A percentile compares a stretch with the other conserved stretches of the same genome.
Evolutionary conservation across 2,797 vertebrate species (phyloP).

Genomic region (Xyrichtys novacula): DNA sequence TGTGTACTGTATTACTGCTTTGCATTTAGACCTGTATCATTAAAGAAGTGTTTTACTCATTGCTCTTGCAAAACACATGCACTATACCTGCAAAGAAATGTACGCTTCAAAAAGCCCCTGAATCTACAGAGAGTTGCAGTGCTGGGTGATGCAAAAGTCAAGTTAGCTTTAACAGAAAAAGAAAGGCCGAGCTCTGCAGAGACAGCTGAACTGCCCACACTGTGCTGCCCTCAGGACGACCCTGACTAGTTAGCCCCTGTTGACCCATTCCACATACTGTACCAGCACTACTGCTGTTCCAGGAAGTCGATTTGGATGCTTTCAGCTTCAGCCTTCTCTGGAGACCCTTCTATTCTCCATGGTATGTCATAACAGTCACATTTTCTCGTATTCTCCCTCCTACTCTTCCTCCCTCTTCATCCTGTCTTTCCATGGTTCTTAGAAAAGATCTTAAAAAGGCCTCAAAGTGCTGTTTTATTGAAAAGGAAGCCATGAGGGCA

Average conservation of each 20-base stretch:
- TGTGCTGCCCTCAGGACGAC: slow-evolving; percentile 54
- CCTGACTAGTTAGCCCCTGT: slow-evolving; percentile 58
- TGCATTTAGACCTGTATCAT: slow-evolving; percentile 8
- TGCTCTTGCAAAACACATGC: neutral
- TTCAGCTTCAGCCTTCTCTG: slow-evolving; percentile 53
- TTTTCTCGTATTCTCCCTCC: slow-evolving; percentile 42
- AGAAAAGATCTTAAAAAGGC: slow-evolving; percentile 47
- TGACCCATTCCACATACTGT: slow-evolving; percentile 53
- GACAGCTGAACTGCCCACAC: slow-evolving; percentile 36
- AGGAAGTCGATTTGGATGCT: slow-evolving; percentile 65
- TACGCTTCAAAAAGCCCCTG: slow-evolving; percentile 10
- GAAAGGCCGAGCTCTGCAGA: slow-evolving; percentile 28
- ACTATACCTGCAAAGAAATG: slow-evolving; percentile 6
- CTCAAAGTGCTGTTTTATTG: slow-evolving; percentile 47
- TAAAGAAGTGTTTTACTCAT: neutral
- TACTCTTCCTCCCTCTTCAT: slow-evolving; percentile 21
- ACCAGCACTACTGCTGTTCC: slow-evolving; percentile 36
- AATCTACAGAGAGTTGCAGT: slow-evolving; percentile 11
- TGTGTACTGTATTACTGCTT: slow-evolving; percentile 3
- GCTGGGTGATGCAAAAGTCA: slow-evolving; percentile 15
- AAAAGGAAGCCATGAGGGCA: slow-evolving; percentile 48
- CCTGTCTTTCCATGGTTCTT: slow-evolving; percentile 23
- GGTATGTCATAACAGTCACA: slow-evolving; percentile 41
- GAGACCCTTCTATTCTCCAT: slow-evolving; percentile 56
- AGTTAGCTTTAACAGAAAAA: slow-evolving; percentile 36